A percentile compares a stretch with the other conserved stretches of the same genome.
These are phyloP conservation scores for Aptenodytes forsteri DNA, from an alignment of 2,113 vertebrate species.

Conservation along the genomic window DNA sequence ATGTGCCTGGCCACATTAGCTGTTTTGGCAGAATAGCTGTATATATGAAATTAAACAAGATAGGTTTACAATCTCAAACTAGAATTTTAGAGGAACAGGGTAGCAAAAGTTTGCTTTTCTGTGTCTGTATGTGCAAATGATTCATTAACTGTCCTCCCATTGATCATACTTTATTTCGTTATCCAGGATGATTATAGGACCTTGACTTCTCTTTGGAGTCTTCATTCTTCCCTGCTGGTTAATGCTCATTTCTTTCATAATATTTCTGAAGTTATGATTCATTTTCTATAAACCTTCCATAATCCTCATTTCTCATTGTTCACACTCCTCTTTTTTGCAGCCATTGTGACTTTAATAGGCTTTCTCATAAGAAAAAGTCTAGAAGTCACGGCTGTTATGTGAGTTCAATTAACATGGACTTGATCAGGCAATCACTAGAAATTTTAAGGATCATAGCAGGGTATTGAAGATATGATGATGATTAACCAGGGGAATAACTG, in stretches of 20 bases:
- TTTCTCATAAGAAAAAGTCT: not conserved
- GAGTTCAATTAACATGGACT: not conserved
- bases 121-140: not conserved
- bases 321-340: not conserved
- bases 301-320: not conserved
- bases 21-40: not conserved
- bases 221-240: not conserved
- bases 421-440: not conserved
- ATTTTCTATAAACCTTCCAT: not conserved
- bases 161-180: not conserved
- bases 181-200: not conserved
- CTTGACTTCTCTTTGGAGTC: not conserved
- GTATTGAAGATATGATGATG: not conserved
- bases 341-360: not conserved
- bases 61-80: not conserved
- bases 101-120: not conserved
- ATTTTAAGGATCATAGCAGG: not conserved
- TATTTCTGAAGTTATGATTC: not conserved
- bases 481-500: not conserved
- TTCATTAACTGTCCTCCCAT: not conserved
- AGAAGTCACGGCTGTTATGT: not conserved
- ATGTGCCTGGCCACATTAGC: not conserved
- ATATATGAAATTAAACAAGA: not conserved
- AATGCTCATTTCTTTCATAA: not conserved
- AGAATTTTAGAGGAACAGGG: not conserved